Evolutionary conservation across 2,113 vertebrate genomes (phyloP), one percentile per base, ranked within the genome.

Genomic region (Agapornis roseicollis): DNA sequence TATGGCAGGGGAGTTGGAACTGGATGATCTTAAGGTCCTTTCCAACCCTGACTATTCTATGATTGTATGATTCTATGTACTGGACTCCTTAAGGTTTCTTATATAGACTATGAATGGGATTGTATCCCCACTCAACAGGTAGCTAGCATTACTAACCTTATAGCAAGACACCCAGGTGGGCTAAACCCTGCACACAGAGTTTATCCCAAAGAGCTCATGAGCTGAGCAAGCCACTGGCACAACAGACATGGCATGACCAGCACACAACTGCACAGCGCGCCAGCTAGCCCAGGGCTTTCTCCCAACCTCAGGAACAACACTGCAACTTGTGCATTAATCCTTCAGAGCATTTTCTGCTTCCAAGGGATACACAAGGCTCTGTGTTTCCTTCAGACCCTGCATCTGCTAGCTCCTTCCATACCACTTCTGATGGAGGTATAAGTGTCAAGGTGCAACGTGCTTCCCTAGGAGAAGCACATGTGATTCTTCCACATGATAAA

Each of bases 241-340:
- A 55, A 46, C 49, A 14, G 28, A 10, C 0, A 1, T 20, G 31
- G 12, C 1, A 2, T 58, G 65, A 66, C 16, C 2, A 3, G 49
- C 9, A 17, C 33, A 9, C 0, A 0, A 28, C 39, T 0, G 0
- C 1, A 5, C 17, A 14, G 53, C 6, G 3, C 2, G 0, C 0
- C 60, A 56, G 33, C 69, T 47, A 24, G 53, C 66, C 72, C 10
- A 4, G n/a, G 50, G 82, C 85, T 81, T 81, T 49, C 47, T 85
- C 42, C 71, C 0, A 2, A 0, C 46, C 65, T 16, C 15, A 3
- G 50, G 50, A 69, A 28, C 49, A 17, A 11, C 1, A 1, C 71
- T 73, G 49, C 1, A 1, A 14, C 53, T 33, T 29, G 11, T 47
- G 47, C 20, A 2, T 73, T 44, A 16, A 13, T 15, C 68, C 49